Evolutionary conservation across 2,888 invertebrate genomes (phyloP).

Genomic region (Asteroscopus sphinx): DNA sequence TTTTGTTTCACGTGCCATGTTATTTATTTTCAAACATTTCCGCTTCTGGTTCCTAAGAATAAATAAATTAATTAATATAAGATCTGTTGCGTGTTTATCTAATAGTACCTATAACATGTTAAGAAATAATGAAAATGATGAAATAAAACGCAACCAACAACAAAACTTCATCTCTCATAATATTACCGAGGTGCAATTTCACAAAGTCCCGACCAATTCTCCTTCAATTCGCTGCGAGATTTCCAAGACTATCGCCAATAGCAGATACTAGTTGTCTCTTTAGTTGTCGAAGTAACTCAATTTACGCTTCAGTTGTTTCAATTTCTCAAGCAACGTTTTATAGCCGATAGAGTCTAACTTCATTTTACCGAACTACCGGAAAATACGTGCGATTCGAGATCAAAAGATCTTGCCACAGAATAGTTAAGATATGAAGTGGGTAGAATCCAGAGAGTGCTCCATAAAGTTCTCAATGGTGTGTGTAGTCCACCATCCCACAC

Average conservation of each 20-base stretch:
- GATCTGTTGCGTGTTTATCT: too few relatives aligned
- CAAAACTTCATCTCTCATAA: constrained; percentile 4
- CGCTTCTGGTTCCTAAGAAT: too few relatives aligned
- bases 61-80: too few relatives aligned
- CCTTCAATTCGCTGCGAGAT: constrained; percentile 1
- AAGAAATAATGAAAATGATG: too few relatives aligned
- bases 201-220: constrained; percentile 8
- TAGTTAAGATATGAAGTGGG: background rate
- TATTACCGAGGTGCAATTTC: constrained; percentile 6
- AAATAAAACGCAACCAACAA: too few relatives aligned
- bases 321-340: constrained; percentile 44
- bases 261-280: constrained; percentile 28
- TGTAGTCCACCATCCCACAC: too few relatives aligned
- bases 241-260: constrained; percentile 23
- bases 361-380: constrained; percentile 30
- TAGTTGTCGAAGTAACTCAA: constrained; percentile 43
- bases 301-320: constrained; percentile 45
- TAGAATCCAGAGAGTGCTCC: too few relatives aligned
- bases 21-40: too few relatives aligned
- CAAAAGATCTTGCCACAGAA: constrained; percentile 5
- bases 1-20: too few relatives aligned
- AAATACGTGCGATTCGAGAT: constrained; percentile 14
- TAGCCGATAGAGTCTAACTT: constrained; percentile 41
- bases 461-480: too few relatives aligned
- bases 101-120: too few relatives aligned